Conservation (phyloP, 2,113 vertebrate genomes). For the Theristicus caerulescens region DNA sequence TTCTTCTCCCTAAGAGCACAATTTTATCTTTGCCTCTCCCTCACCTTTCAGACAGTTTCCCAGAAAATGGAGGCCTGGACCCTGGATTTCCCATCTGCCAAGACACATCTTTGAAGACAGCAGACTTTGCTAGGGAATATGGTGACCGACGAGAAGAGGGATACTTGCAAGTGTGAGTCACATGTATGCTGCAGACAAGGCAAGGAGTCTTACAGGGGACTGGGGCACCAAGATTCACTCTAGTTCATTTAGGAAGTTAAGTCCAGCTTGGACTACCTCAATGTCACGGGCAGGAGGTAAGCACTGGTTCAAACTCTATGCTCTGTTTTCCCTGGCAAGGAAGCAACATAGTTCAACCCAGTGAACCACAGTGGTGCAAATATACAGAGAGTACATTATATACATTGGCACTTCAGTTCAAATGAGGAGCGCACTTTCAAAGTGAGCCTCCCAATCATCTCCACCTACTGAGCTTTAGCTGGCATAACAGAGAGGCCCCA, state of each 20-base stretch:
- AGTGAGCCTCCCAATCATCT: background rate
- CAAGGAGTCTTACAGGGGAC: background rate
- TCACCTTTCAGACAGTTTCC: background rate
- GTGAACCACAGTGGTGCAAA: background rate
- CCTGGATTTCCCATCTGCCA: background rate
- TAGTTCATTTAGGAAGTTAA: background rate
- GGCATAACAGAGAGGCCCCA: background rate
- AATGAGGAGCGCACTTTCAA: accelerated
- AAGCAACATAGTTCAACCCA: background rate
- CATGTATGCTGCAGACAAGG: background rate
- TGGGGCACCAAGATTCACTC: background rate
- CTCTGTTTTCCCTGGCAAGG: background rate
- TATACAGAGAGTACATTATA: too few relatives aligned
- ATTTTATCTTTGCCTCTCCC: background rate
- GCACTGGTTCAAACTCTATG: background rate
- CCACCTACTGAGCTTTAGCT: background rate
- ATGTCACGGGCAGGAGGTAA: background rate
- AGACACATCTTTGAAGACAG: background rate
- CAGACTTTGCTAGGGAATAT: background rate
- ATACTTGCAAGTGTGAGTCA: background rate
- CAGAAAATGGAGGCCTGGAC: background rate
- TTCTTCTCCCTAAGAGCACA: background rate
- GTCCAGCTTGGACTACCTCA: background rate
- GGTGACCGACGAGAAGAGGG: accelerated
- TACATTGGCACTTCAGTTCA: background rate